A percentile compares a stretch with the other conserved stretches of the same genome.
Evolutionary conservation across 2,113 vertebrate genomes (phyloP).

Genomic region (Peromyscus polionotus): DNA sequence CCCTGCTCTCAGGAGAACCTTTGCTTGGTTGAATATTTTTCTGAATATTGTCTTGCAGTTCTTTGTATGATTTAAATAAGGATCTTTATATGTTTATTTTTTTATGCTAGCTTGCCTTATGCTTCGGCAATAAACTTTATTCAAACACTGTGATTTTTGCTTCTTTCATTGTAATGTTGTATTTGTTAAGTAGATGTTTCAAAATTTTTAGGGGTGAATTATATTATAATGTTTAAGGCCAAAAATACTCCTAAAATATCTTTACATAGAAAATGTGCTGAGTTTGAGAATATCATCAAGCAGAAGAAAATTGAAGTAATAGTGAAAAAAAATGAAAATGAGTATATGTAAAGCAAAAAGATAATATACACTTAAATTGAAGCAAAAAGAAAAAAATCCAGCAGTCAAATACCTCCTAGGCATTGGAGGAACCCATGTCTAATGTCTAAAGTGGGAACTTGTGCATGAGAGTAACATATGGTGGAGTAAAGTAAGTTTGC

Average conservation of each 20-base stretch:
- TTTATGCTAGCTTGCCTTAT: not conserved
- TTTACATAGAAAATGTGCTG: not conserved
- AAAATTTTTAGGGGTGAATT: not conserved
- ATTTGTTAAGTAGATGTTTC: not conserved
- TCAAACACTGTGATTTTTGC: not conserved
- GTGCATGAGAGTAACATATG: not conserved
- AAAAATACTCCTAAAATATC: not conserved
- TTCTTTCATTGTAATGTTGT: not conserved
- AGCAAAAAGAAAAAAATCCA: not conserved
- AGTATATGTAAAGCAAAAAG: not conserved
- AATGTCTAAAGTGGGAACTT: not conserved
- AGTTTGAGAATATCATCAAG: not conserved
- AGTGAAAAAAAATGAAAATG: not conserved
- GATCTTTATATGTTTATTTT: not conserved
- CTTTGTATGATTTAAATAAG: not conserved
- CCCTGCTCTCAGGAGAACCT: not conserved
- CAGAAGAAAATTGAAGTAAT: not conserved
- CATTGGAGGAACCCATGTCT: not conserved
- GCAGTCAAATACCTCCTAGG: not conserved
- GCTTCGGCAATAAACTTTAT: not conserved
- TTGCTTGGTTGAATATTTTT: not conserved
- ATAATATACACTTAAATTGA: not conserved
- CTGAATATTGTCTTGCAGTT: not conserved
- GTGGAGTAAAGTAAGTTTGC: not conserved
- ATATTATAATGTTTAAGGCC: not conserved